Conservation (phyloP, 1,140 invertebrate species). For the Drosophila pallidifrons region DNA sequence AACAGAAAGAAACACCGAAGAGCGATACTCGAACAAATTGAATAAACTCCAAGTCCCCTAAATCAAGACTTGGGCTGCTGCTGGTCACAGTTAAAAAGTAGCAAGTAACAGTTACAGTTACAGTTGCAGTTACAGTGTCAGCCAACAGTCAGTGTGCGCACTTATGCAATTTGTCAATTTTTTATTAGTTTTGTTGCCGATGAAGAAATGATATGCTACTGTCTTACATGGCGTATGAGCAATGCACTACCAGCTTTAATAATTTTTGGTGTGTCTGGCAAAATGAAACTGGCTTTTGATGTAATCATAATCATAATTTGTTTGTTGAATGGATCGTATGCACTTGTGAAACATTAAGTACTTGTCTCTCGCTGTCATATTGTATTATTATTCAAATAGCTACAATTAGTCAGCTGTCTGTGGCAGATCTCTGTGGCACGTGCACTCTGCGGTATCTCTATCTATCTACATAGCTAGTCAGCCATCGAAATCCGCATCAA, state of each 20-base stretch:
- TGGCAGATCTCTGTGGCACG: slow-evolving; percentile 9
- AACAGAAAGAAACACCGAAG: slow-evolving; percentile 16
- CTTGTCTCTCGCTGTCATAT: background rate
- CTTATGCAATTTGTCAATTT: slow-evolving; percentile 52
- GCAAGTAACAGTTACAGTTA: slow-evolving; percentile 11
- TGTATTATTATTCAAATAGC: slow-evolving; percentile 60
- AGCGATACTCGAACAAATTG: slow-evolving; percentile 37
- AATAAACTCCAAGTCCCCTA: slow-evolving; percentile 18
- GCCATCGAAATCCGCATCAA: background rate
- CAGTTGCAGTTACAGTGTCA: slow-evolving; percentile 28
- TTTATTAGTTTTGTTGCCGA: background rate
- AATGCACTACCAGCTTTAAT: slow-evolving; percentile 13
- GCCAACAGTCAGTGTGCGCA: slow-evolving; percentile 26
- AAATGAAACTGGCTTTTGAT: slow-evolving; percentile 12
- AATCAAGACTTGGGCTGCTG: slow-evolving; percentile 23
- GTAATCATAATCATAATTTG: slow-evolving; percentile 7
- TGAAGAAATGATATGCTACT: slow-evolving; percentile 22
- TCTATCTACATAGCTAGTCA: slow-evolving; percentile 24
- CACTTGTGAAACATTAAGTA: slow-evolving; percentile 25
- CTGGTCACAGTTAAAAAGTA: background rate
- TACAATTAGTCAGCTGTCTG: slow-evolving; percentile 53
- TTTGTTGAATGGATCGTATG: background rate
- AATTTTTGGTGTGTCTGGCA: slow-evolving; percentile 9
- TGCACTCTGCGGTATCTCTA: background rate
- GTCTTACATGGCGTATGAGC: slow-evolving; percentile 30